Evolutionary conservation across 64 coral and sea anemone genomes (phyloP).

Genomic region (Orbicella faveolata): DNA sequence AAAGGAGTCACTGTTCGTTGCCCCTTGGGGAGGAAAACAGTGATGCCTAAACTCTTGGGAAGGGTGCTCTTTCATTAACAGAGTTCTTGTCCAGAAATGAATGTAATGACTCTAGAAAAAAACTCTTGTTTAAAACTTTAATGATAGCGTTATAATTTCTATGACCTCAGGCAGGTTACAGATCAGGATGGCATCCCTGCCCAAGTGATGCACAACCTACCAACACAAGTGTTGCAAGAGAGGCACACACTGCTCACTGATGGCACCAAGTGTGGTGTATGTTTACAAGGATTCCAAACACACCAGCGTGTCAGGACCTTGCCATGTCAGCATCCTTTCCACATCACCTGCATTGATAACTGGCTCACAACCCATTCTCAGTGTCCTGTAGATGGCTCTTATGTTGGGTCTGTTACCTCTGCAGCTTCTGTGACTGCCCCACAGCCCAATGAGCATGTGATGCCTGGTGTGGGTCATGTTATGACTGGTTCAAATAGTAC

Average conservation of each 20-base stretch:
- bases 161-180: constrained; percentile 47
- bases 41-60: no score
- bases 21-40: no score
- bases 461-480: neutral
- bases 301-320: constrained; percentile 74
- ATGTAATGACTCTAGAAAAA: no score
- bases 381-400: constrained; percentile 75
- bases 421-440: neutral
- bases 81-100: no score
- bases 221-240: constrained; percentile 78
- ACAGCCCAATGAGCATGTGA: neutral
- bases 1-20: no score
- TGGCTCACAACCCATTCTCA: constrained; percentile 75
- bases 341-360: constrained; percentile 80
- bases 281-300: constrained; percentile 64
- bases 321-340: constrained; percentile 79
- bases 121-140: no score
- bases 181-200: constrained; percentile 71
- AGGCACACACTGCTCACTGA: constrained; percentile 68
- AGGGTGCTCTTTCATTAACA: no score
- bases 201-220: constrained; percentile 83
- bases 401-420: constrained; percentile 19
- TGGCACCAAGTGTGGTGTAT: constrained; percentile 77
- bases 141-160: neutral
- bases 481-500: neutral